These are phyloP conservation scores for Pachyrhynchus sulphureomaculatus DNA, from an alignment of 1,140 invertebrate genomes.

Conservation along the genomic window DNA sequence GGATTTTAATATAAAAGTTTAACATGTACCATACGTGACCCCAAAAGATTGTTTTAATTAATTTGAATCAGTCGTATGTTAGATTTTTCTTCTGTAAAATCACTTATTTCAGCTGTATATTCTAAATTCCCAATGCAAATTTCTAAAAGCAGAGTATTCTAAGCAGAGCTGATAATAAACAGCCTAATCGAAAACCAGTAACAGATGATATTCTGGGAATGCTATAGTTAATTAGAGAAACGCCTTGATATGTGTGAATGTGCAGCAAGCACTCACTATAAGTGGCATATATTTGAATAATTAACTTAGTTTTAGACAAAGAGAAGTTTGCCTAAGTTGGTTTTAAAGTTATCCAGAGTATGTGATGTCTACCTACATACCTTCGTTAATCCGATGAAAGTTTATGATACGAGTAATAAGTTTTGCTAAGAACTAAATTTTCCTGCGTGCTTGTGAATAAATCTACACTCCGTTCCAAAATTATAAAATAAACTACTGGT, in stretches of 20 bases:
- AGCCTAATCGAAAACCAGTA: slow-evolving; percentile 1
- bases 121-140: background rate
- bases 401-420: slow-evolving; percentile 11
- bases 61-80: no score
- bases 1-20: no score
- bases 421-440: no score
- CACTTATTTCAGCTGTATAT: no score
- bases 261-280: slow-evolving; percentile 20
- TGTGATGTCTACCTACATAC: slow-evolving; percentile 20
- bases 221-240: slow-evolving; percentile 17
- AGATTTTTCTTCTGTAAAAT: no score
- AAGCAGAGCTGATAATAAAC: background rate
- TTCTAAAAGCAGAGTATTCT: background rate
- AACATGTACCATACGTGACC: no score
- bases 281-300: slow-evolving; percentile 28
- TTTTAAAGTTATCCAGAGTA: slow-evolving; percentile 14
- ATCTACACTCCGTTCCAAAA: no score
- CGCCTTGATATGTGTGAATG: slow-evolving; percentile 12
- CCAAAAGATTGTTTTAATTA: no score
- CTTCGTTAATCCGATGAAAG: slow-evolving; percentile 1
- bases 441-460: no score
- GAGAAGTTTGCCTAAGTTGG: slow-evolving; percentile 18
- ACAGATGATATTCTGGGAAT: slow-evolving; percentile 2
- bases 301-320: slow-evolving; percentile 27
- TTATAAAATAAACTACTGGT: no score